Evolutionary conservation across 2,797 vertebrate species (phyloP), one percentile per base, ranked within the genome.

Genomic region (Galago senegalensis): DNA sequence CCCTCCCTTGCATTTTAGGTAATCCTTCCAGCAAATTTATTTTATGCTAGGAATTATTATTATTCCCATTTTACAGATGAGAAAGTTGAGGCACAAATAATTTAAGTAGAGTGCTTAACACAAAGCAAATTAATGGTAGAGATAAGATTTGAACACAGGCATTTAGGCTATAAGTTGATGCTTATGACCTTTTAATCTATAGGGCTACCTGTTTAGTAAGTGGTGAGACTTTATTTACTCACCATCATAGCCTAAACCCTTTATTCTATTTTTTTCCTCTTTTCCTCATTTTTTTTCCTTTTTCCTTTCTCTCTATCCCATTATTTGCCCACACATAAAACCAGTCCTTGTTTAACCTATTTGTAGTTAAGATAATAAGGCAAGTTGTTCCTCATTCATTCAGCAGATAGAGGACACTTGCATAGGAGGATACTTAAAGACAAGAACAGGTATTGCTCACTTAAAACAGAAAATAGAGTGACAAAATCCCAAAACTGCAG

Each of bases 401-500:
- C 43, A 61, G 56, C 49, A 75, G 12, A 58, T 23, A 79, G 67
- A 94, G 43, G 49, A 82, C 16, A 85, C 25, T 81, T 85, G 18
- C 10, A 3, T 53, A 83, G 49, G 73, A 79, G n/a, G 81, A 67
- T 58, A 29, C 7, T 92, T 73, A 21, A 81, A 93, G 65, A 92
- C 46, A 56, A n/a, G 92, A 92, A 70, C 25, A 86, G 12, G 6
- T 56, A 70, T 58, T 96, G 2, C n/a, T 89, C 95, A 93, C 34
- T 94, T 83, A 83, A 58, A 91, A 67, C 49, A 53, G 49, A 53
- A 14, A 53, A 16, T 14, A 53, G 14, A 13, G 49, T 53, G 49
- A 53, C 49, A 53, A 53, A 16, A 53, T 53, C 13, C 49, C 49
- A 53, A 16, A 53, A 53, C 49, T 53, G 14, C 13, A 53, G 49